A percentile compares a stretch with the other conserved stretches of the same genome.
Evolutionary conservation across 1,140 invertebrate species (phyloP).

Genomic region (Bombus picipes): DNA sequence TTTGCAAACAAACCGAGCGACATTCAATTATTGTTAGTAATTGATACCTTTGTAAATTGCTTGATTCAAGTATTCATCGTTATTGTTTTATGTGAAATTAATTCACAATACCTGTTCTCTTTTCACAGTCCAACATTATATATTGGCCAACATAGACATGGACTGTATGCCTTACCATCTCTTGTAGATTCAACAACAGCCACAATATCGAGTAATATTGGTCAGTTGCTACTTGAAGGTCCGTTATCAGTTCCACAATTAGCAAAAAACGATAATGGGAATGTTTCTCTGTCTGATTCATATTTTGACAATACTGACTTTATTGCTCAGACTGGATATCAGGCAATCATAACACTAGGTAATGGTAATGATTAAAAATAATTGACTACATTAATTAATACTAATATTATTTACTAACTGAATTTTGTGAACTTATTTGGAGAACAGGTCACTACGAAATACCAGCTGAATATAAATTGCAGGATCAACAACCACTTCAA

Average conservation of each 20-base stretch:
- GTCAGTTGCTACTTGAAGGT: conserved; percentile 87
- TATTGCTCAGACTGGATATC: conserved; percentile 64
- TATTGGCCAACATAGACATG: conserved; percentile 94
- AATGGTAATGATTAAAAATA: conserved; percentile 35
- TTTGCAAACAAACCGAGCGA: conserved; percentile 86
- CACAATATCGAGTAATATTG: conserved; percentile 86
- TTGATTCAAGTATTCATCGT: no score
- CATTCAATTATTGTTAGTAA: conserved; percentile 89
- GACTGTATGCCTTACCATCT: conserved; percentile 95
- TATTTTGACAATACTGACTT: conserved; percentile 48
- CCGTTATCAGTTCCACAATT: conserved; percentile 81
- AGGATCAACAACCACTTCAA: conserved; percentile 82
- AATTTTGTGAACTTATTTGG: conserved; percentile 68
- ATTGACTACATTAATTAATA: neutral
- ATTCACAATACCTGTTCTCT: neutral
- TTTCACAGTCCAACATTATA: conserved; percentile 93
- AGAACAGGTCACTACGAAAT: conserved; percentile 90
- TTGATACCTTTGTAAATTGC: neutral
- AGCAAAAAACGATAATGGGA: conserved; percentile 68
- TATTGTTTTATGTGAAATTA: neutral
- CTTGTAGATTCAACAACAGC: conserved; percentile 93
- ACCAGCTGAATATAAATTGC: conserved; percentile 80
- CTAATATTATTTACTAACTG: neutral
- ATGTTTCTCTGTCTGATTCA: conserved; percentile 61
- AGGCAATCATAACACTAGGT: conserved; percentile 75